Base-by-base conservation (phyloP, 2,797 vertebrate genomes). In the Cuniculus paca region DNA sequence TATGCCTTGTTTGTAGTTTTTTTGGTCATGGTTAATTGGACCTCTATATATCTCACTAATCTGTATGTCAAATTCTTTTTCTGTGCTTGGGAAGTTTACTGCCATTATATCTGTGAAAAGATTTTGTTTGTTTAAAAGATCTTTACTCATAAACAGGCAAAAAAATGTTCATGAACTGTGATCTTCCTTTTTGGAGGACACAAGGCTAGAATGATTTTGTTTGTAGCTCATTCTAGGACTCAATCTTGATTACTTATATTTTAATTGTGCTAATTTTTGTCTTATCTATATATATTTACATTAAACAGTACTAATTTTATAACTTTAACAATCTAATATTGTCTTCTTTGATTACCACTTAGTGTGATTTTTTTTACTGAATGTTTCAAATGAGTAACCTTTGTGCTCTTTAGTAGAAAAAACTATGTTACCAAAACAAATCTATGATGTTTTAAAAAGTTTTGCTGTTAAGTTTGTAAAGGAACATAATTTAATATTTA, bases 391-490 rank as follows among this genome's bases (percentile, higher is more conserved):
- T 77, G 50, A 79, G 20, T 45, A 77, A 45, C 5, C 39, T 87
- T 63, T 72, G 36, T 26, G 11, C 48, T 85, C 39, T 77, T 78
- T 58, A 74, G 79, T 22, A 89, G 72, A 92, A 87, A 60, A 94
- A 65, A 20, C 0, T 1, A 1, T 45, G 86, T n/a, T 91, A 74
- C 90, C 86, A 92, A 90, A 93, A 65, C 34, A 91, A 28, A 34
- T 14, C 42, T 79, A 54, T 39, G 5, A 36, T 65, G 26, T 90
- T 96, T 90, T 45, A 88, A 74, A 78, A 90, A 24, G 16, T 60
- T 58, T 95, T 4, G 82, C 24, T 72, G 48, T n/a, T 48, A 83
- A 79, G 50, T 88, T 93, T n/a, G 89, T 58, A 28, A 70, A 91
- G 74, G 39, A 90, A 63, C 22, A 75, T 22, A 86, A 56, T 58